These are phyloP conservation scores for Anguilla megastoma DNA, from an alignment of 2,797 vertebrate genomes.

Conservation along the genomic window DNA sequence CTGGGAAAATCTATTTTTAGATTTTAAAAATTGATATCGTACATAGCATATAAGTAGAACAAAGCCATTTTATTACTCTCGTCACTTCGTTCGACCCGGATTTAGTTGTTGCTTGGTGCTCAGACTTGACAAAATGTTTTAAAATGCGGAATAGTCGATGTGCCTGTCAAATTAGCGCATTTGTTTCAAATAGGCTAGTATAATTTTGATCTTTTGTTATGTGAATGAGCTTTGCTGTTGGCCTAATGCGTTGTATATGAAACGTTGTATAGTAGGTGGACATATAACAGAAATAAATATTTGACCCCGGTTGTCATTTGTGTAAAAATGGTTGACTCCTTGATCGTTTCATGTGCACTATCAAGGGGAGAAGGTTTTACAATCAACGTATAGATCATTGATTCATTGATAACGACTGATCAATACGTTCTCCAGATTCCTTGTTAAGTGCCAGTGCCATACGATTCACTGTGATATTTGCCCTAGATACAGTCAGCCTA, in stretches of 20 bases:
- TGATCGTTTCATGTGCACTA: not conserved
- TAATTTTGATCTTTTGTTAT: not conserved
- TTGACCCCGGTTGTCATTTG: not conserved
- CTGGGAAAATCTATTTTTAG: not conserved
- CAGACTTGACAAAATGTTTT: slow-evolving; percentile 54
- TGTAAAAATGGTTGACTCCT: not conserved
- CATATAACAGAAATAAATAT: not conserved
- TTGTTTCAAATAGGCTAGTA: slow-evolving; percentile 81
- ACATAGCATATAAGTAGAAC: not conserved
- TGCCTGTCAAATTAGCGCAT: slow-evolving; percentile 77
- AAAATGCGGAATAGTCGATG: slow-evolving; percentile 74
- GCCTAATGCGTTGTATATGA: not conserved
- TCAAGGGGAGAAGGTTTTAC: not conserved
- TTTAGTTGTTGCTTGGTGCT: not conserved
- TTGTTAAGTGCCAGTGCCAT: not conserved
- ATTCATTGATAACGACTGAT: not conserved
- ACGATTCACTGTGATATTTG: not conserved
- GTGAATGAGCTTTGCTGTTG: slow-evolving; percentile 53
- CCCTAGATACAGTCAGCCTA: not conserved
- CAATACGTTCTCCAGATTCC: not conserved
- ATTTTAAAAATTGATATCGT: not conserved
- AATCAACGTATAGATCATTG: not conserved
- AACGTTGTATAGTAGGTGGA: not conserved
- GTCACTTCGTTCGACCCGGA: not conserved
- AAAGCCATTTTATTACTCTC: not conserved